phyloP scores from a whole-genome alignment of 2,113 vertebrate genomes.

The Machaerirhynchus nigripectus region DNA sequence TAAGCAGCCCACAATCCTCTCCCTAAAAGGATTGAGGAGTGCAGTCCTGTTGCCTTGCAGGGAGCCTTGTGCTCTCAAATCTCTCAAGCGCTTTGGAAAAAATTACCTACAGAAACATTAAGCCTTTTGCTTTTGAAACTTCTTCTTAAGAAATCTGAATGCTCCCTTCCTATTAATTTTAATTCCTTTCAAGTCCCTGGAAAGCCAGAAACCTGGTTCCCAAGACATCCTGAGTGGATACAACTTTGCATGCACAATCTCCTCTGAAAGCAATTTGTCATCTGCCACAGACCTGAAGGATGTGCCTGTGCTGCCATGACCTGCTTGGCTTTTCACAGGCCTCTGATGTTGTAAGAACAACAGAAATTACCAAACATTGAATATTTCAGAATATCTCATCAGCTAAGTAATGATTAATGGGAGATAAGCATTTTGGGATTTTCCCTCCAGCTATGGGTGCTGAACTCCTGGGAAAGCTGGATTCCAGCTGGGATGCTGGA shows the following conservation, averaged over 20 bases:
- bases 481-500: too few species aligned
- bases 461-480: accelerated
- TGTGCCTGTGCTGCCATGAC: accelerated
- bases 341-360: neutral
- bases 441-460: neutral
- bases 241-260: neutral
- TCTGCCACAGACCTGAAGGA: neutral
- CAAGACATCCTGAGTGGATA: neutral
- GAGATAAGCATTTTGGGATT: neutral
- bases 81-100: neutral
- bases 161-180: neutral
- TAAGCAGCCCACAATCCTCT: neutral
- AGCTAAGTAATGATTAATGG: neutral
- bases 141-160: neutral
- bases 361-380: neutral
- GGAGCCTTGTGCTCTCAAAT: neutral
- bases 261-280: neutral
- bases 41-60: neutral
- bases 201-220: neutral
- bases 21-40: neutral
- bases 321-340: neutral
- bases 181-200: neutral
- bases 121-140: neutral
- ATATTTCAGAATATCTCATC: neutral
- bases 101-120: neutral